Evolutionary conservation across 2,113 vertebrate species (phyloP).

Genomic region (Halichoeres trimaculatus): DNA sequence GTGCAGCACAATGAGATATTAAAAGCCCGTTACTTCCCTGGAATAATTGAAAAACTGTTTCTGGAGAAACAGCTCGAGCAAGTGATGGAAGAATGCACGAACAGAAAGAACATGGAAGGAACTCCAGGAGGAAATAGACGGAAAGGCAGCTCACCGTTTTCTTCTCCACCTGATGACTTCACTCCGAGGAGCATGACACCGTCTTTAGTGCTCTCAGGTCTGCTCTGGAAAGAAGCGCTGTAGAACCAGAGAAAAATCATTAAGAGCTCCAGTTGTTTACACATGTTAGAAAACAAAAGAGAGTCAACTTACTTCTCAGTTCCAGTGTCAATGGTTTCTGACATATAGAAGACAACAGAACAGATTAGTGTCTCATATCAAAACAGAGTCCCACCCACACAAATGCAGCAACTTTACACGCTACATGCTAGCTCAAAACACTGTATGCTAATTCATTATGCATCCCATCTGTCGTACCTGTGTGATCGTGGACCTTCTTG

Average conservation of each 20-base stretch:
- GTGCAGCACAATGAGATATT: constrained; percentile 80
- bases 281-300: neutral
- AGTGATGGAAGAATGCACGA: constrained; percentile 39
- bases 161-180: constrained; percentile 77
- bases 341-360: neutral
- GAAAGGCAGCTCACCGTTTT: constrained; percentile 73
- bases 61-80: constrained; percentile 38
- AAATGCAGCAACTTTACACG: neutral
- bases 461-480: constrained; percentile 52
- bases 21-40: constrained; percentile 75
- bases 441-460: neutral
- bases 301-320: constrained; percentile 81
- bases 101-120: constrained; percentile 36
- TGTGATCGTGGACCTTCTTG: constrained; percentile 74
- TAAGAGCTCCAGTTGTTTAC: neutral
- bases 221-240: constrained; percentile 84
- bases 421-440: too few species aligned
- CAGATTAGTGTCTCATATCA: neutral
- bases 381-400: neutral
- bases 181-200: constrained; percentile 84
- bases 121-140: constrained; percentile 34
- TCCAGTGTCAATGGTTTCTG: constrained; percentile 78
- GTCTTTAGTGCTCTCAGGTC: constrained; percentile 82
- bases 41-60: constrained; percentile 48
- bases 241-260: neutral